These are phyloP conservation scores for Sarcoramphus papa DNA, from an alignment of 2,797 vertebrate genomes.

Conservation along the genomic window DNA sequence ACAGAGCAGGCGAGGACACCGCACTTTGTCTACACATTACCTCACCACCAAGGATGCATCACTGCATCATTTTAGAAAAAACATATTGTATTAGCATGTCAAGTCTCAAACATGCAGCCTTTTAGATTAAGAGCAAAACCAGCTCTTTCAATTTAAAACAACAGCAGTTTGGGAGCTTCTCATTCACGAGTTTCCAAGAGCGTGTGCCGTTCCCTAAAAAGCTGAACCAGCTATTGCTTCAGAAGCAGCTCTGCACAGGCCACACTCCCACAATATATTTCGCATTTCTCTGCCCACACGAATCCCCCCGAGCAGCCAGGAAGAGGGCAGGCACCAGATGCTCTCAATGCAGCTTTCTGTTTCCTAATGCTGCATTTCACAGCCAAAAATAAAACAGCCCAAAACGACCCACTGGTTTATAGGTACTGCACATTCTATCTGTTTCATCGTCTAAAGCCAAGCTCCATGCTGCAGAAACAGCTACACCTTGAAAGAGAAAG, in stretches of 20 bases:
- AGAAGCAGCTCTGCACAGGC: neutral
- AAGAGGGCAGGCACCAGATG: neutral
- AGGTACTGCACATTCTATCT: neutral
- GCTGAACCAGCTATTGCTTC: neutral
- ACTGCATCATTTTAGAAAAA: neutral
- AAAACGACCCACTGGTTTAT: neutral
- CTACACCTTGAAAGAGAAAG: neutral
- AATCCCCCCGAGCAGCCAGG: neutral
- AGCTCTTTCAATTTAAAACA: neutral
- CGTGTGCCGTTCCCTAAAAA: neutral
- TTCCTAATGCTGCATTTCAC: neutral
- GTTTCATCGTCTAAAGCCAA: neutral
- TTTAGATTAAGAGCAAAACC: neutral
- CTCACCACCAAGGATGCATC: neutral
- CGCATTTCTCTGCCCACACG: neutral
- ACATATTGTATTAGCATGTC: neutral
- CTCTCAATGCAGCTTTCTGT: constrained; percentile 3
- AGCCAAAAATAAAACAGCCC: neutral
- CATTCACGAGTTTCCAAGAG: neutral
- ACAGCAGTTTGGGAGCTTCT: neutral
- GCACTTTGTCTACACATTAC: neutral
- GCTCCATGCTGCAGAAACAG: neutral
- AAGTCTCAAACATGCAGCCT: neutral
- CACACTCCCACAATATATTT: neutral
- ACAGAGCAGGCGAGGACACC: neutral